Evolutionary conservation across 92 coral and sea anemone genomes (phyloP).

Genomic region (Umimayanthus chanpuru): DNA sequence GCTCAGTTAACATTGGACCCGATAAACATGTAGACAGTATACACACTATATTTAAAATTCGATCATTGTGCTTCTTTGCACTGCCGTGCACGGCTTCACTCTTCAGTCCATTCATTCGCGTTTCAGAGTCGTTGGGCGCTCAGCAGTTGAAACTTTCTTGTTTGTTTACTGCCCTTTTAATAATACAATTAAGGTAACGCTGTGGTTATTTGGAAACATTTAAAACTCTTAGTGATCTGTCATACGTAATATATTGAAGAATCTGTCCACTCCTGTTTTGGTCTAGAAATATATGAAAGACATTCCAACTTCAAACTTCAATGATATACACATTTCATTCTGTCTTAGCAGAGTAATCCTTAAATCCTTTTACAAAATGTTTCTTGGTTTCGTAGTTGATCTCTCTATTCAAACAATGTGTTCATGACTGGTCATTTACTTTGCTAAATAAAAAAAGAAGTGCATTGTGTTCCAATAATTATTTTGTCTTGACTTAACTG

Average conservation of each 20-base stretch:
- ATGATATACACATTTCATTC: neutral
- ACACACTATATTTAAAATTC: neutral
- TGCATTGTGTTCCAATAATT: neutral
- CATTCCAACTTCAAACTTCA: no score
- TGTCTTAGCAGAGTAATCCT: neutral
- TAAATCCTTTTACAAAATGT: neutral
- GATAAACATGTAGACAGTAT: neutral
- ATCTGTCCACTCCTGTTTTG: neutral
- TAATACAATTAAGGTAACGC: neutral
- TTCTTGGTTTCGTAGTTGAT: no score
- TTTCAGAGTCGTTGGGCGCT: neutral
- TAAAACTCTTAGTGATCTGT: neutral
- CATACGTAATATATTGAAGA: neutral
- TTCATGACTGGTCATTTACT: neutral
- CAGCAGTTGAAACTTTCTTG: neutral
- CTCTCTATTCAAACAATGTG: neutral
- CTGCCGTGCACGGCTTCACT: neutral
- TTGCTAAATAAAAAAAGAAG: neutral
- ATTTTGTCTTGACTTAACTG: neutral
- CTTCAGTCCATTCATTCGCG: slow-evolving; percentile 28
- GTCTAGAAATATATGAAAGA: neutral
- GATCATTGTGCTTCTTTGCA: neutral
- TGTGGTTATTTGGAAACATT: neutral
- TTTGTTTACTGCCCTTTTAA: neutral
- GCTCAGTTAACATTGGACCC: neutral